phyloP scores from a whole-genome alignment of 2,113 vertebrate species.

The Hassar affinis region DNA sequence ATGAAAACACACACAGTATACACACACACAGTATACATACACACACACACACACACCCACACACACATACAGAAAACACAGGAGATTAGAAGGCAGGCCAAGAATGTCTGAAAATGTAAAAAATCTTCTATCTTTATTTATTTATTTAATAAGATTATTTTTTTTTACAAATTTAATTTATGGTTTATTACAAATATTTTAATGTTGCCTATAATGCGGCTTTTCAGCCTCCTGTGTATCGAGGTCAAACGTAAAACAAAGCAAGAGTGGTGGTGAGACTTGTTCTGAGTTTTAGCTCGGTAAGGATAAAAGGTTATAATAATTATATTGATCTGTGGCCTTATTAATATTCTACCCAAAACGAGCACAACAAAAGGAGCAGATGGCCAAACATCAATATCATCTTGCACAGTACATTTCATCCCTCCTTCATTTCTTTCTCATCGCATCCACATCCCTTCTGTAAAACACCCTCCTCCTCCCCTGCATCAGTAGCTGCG shows the following conservation, averaged over 20 bases:
- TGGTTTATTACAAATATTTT: conserved; percentile 31
- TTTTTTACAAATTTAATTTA: conserved; percentile 39
- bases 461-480: conserved; percentile 28
- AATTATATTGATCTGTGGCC: conserved; percentile 28
- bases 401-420: conserved; percentile 32
- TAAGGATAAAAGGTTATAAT: conserved; percentile 19
- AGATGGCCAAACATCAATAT: conserved; percentile 31
- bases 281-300: neutral
- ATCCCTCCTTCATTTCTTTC: conserved; percentile 27
- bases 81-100: conserved; percentile 67
- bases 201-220: conserved; percentile 26
- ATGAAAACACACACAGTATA: conserved; percentile 42
- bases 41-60: conserved; percentile 31
- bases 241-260: conserved; percentile 45
- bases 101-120: conserved; percentile 48
- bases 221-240: conserved; percentile 38
- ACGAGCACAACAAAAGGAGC: conserved; percentile 10
- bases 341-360: conserved; percentile 32
- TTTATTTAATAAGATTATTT: conserved; percentile 39
- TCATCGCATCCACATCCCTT: conserved; percentile 20
- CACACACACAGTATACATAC: neutral
- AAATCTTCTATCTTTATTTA: conserved; percentile 47
- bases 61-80: conserved; percentile 47
- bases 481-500: conserved; percentile 49
- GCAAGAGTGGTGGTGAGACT: neutral